phyloP scores from a whole-genome alignment of 2,113 vertebrate species.

The Thomomys bottae region DNA sequence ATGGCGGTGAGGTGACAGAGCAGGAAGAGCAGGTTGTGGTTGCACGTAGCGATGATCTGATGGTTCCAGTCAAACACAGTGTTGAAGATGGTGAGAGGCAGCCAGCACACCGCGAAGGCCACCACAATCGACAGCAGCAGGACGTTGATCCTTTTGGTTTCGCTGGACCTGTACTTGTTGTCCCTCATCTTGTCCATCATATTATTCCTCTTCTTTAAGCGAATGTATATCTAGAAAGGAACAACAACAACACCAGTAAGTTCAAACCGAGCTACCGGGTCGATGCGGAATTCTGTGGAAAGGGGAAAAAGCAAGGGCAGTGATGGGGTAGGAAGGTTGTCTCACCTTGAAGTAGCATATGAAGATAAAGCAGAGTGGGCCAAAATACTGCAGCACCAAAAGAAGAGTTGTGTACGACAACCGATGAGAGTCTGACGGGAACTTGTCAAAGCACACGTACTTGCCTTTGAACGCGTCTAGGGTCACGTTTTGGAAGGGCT shows the following conservation, averaged over 20 bases:
- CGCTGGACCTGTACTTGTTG: conserved; percentile 89
- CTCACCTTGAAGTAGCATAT: conserved; percentile 94
- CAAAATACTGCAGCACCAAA: conserved; percentile 91
- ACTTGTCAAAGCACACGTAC: conserved; percentile 91
- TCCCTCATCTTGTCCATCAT: conserved; percentile 94
- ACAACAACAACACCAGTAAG: conserved; percentile 35
- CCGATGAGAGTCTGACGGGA: conserved; percentile 88
- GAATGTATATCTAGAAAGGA: conserved; percentile 89
- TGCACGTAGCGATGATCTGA: conserved; percentile 88
- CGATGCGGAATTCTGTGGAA: conserved; percentile 13
- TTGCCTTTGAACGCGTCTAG: conserved; percentile 89
- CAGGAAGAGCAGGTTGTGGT: conserved; percentile 91
- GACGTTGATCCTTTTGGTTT: conserved; percentile 91
- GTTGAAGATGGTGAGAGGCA: conserved; percentile 93
- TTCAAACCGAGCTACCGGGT: background rate
- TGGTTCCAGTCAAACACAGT: conserved; percentile 92
- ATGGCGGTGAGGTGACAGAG: conserved; percentile 93
- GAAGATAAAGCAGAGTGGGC: conserved; percentile 92
- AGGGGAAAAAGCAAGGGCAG: background rate
- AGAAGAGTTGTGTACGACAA: conserved; percentile 90
- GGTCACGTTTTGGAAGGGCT: conserved; percentile 89
- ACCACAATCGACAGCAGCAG: conserved; percentile 94
- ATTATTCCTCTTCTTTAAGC: conserved; percentile 89
- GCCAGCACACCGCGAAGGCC: conserved; percentile 92
- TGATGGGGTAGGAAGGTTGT: background rate